Evolutionary conservation across 2,888 invertebrate species (phyloP), one percentile per base, ranked within the genome.

Genomic region (Phymatocera aterrima): DNA sequence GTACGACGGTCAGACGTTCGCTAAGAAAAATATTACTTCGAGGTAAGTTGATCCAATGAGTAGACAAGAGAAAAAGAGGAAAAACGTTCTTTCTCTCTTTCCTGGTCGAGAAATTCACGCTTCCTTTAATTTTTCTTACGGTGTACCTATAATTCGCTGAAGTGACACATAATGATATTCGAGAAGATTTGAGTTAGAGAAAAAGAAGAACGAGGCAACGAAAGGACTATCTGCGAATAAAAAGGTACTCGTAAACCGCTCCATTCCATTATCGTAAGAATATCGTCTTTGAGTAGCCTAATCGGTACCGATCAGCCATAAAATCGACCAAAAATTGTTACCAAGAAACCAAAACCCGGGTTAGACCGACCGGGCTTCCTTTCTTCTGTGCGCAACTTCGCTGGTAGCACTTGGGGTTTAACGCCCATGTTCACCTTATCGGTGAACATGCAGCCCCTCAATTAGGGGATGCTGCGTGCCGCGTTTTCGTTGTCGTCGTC

Each of bases 21-120:
- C 94, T 97, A 91, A 94, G 95, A 89, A 96, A 96, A 91, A 96
- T 98, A 88, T 93, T 98, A 80, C 92, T 96, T 90, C 94, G 95
- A 93, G 97, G 97, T 98, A 91, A 93, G 92, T 85, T 12, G 4
- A 60, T 12, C 57, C 12, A 57, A 46, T 46, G 18, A 40, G 12
- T 31, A 60, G 31, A 21, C 46, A 34, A 57, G 34, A 10, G 8
- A 74, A 46, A 65, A 60, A 57, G 46, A 34, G 21, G n/a, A 2
- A 60, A 24, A 31, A 8, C 8, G 6, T 15, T 51, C n/a, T 51
- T 3, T 51, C n/a, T 24, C 24, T 24, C 57, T 18, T n/a, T 4
- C 28, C 51, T n/a, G n/a, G 68, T 6, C 4, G 43, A 12, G 43
- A 12, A 8, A 12, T 68, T 68, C 68, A 68, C 68, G 68, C 43